These are phyloP conservation scores for Gymnothorax javanicus DNA, from an alignment of 2,797 vertebrate species.

Conservation along the genomic window DNA sequence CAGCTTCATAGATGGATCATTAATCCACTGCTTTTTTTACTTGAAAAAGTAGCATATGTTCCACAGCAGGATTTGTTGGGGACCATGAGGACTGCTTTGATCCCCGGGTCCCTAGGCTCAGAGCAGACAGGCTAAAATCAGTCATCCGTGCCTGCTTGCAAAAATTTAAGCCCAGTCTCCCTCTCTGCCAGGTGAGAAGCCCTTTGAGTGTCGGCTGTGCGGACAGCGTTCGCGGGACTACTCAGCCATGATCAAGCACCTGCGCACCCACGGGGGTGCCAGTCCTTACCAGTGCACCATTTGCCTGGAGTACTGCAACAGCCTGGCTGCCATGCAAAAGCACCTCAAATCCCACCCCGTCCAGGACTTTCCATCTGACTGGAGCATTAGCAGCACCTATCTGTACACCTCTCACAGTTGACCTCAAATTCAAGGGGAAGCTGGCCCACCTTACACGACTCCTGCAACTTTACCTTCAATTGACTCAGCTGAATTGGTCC, in stretches of 20 bases:
- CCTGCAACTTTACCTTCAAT: not conserved
- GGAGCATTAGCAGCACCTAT: conserved; percentile 81
- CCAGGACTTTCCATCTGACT: conserved; percentile 81
- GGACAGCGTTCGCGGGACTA: conserved; percentile 85
- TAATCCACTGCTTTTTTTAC: no score
- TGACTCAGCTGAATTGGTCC: not conserved
- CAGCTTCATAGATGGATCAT: no score
- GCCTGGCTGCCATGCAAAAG: conserved; percentile 82
- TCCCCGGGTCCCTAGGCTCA: no score
- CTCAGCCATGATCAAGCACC: conserved; percentile 89
- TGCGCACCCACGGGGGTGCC: conserved; percentile 81
- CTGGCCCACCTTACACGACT: no score
- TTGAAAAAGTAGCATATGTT: no score
- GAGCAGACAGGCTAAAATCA: no score
- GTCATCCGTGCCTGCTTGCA: no score
- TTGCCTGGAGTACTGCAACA: conserved; percentile 80
- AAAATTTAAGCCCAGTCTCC: no score
- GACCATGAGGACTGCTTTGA: no score
- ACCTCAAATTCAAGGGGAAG: conserved; percentile 20
- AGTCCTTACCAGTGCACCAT: conserved; percentile 83
- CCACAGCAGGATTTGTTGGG: no score
- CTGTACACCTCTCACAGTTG: conserved; percentile 73
- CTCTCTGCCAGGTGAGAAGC: conserved; percentile 73
- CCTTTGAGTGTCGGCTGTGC: conserved; percentile 82
- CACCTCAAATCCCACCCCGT: conserved; percentile 78